Conservation (phyloP, 2,797 vertebrate species). For the Adelosebastes latens region DNA sequence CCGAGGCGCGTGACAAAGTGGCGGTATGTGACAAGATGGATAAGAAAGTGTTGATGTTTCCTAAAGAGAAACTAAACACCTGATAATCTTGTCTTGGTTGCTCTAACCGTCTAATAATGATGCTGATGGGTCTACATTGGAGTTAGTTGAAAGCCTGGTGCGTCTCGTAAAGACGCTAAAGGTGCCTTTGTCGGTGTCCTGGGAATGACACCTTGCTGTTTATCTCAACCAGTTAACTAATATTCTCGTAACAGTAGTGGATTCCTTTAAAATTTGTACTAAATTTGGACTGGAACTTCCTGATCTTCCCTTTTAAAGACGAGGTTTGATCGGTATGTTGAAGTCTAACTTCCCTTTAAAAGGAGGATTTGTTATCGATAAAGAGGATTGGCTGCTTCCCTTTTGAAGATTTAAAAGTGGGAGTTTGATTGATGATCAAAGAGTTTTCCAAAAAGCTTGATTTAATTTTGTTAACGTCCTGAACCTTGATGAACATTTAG, state of each 20-base stretch:
- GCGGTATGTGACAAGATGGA: no score
- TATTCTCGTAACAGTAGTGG: background rate
- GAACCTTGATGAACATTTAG: background rate
- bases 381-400: background rate
- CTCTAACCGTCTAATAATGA: no score
- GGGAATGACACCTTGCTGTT: background rate
- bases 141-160: no score
- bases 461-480: background rate
- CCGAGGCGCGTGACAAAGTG: no score
- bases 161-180: no score
- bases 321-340: background rate
- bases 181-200: no score
- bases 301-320: background rate
- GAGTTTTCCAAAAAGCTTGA: background rate
- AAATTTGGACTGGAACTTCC: background rate
- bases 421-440: background rate
- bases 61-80: background rate
- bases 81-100: background rate
- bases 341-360: background rate
- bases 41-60: no score
- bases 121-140: no score
- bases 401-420: background rate
- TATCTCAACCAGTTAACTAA: background rate
- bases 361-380: background rate
- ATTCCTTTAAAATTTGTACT: background rate